A percentile compares a stretch with the other conserved stretches of the same genome.
These are phyloP conservation scores for Cantharis rufa DNA, from an alignment of 2,888 invertebrate genomes.

Conservation along the genomic window DNA sequence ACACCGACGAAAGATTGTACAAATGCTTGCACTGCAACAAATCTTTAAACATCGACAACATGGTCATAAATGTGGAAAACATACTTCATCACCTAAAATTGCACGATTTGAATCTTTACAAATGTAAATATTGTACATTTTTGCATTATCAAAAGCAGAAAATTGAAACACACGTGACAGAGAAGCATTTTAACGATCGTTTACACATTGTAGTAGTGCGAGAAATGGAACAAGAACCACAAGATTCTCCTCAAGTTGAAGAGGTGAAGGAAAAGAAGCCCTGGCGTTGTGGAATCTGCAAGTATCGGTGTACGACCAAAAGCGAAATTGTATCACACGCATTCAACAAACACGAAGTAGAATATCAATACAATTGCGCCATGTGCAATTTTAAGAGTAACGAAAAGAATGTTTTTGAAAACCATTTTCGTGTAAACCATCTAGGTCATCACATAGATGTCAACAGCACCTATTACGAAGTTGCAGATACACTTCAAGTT, in stretches of 20 bases:
- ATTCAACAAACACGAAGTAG: slow-evolving; percentile 63
- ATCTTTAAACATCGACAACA: slow-evolving; percentile 57
- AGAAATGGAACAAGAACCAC: slow-evolving; percentile 51
- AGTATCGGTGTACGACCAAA: slow-evolving; percentile 63
- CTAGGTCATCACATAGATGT: slow-evolving; percentile 53
- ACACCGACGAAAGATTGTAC: slow-evolving; percentile 60
- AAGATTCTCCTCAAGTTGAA: slow-evolving; percentile 32
- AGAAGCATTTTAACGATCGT: slow-evolving; percentile 62
- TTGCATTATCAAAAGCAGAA: slow-evolving; percentile 66
- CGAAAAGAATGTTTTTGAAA: slow-evolving; percentile 61
- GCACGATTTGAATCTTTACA: slow-evolving; percentile 74
- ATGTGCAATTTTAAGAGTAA: slow-evolving; percentile 66
- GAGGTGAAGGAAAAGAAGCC: slow-evolving; percentile 60
- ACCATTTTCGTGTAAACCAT: slow-evolving; percentile 67
- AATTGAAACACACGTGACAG: slow-evolving; percentile 69
- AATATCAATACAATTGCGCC: slow-evolving; percentile 72
- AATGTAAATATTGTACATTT: slow-evolving; percentile 71
- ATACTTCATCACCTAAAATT: slow-evolving; percentile 74
- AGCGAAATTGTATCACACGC: slow-evolving; percentile 67
- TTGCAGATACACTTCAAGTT: slow-evolving; percentile 38
- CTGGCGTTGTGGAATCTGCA: slow-evolving; percentile 74
- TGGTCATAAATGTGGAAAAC: slow-evolving; percentile 61
- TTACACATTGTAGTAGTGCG: slow-evolving; percentile 56
- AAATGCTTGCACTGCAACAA: slow-evolving; percentile 74
- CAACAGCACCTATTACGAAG: slow-evolving; percentile 62